phyloP scores from a whole-genome alignment of 2,113 vertebrate species.

The Polypterus bichir region DNA sequence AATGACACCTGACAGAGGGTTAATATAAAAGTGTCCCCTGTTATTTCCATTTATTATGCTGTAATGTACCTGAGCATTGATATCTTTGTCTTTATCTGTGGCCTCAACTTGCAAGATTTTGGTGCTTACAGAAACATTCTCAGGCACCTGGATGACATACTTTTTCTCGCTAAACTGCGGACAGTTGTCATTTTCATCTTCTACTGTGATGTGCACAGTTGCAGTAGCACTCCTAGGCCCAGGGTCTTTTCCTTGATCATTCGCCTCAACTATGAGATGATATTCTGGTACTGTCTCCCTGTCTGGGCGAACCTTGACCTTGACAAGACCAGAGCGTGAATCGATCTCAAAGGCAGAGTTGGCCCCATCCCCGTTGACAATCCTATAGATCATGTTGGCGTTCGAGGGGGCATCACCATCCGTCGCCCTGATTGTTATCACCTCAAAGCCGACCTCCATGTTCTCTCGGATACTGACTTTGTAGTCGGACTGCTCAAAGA shows the following conservation, averaged over 20 bases:
- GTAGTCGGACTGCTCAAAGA: slow-evolving; percentile 84
- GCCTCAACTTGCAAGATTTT: slow-evolving; percentile 78
- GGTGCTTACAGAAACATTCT: slow-evolving; percentile 73
- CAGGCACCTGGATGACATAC: slow-evolving; percentile 74
- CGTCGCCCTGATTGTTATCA: slow-evolving; percentile 81
- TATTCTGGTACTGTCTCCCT: slow-evolving; percentile 67
- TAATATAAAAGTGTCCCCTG: slow-evolving; percentile 87
- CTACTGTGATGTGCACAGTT: slow-evolving; percentile 73
- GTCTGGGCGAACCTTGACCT: slow-evolving; percentile 65
- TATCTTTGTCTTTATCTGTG: slow-evolving; percentile 73
- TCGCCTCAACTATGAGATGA: slow-evolving; percentile 80
- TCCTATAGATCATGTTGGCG: slow-evolving; percentile 85
- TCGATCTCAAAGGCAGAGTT: slow-evolving; percentile 80
- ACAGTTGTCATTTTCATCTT: slow-evolving; percentile 93
- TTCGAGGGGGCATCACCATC: slow-evolving; percentile 85
- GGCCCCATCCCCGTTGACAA: slow-evolving; percentile 49
- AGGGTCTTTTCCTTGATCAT: slow-evolving; percentile 83
- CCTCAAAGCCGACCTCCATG: slow-evolving; percentile 82
- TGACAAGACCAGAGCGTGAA: slow-evolving; percentile 71
- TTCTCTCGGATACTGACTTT: slow-evolving; percentile 78
- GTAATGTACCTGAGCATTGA: slow-evolving; percentile 84
- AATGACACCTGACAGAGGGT: slow-evolving; percentile 74
- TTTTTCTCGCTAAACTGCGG: slow-evolving; percentile 87
- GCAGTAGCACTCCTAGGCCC: slow-evolving; percentile 75
- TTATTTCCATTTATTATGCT: slow-evolving; percentile 91